Base-by-base conservation (phyloP, 2,888 invertebrate genomes). In the Dasypolia templi region DNA sequence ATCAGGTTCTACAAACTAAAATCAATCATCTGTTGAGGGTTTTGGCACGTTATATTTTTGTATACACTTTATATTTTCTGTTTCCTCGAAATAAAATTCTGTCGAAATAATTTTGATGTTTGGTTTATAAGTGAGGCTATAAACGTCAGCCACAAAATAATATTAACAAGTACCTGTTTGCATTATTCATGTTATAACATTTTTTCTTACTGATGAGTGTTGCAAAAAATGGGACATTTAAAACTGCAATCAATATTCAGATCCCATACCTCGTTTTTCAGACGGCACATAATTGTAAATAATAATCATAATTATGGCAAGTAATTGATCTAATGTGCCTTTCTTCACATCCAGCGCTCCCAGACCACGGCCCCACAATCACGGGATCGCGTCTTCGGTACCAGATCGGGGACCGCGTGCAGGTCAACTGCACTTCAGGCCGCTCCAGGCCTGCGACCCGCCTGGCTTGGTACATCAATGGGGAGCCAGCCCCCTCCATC, bases 391-490 rank as follows among this genome's bases (percentile, higher is more conserved):
- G 97, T 85, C 97, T 98, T 29, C 97, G 98, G 79, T 98, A 98
- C 95, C 98, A 98, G 93, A 97, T 98, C 81, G 98, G 98, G 22
- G 98, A 98, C 92, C 96, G 97, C 64, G 98, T 98, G 49, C 97
- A 97, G 82, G 98, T 98, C 85, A 98, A 98, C 95, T 98, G 98
- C 95, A 98, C 98, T 11, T 98, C 98, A 53, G 98, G 97, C 26
- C 97, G 97, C 85, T 98, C 98, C 61, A 97, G 98, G 89, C 98
- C 98, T 11, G 98, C 98, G 22, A 98, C 98, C 75, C 97, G 97
- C 89, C 97, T 98, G 72, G 97, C 97, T 86, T 98, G 98, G 98
- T 98, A 98, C 96, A 98, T 98, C 94, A 98, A 98, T 94, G 98
- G 98, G 42, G 97, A 98, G 91, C 98, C 97, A 86, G 97, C 97